phyloP scores from a whole-genome alignment of 2,113 vertebrate species.

The Sturnus vulgaris region DNA sequence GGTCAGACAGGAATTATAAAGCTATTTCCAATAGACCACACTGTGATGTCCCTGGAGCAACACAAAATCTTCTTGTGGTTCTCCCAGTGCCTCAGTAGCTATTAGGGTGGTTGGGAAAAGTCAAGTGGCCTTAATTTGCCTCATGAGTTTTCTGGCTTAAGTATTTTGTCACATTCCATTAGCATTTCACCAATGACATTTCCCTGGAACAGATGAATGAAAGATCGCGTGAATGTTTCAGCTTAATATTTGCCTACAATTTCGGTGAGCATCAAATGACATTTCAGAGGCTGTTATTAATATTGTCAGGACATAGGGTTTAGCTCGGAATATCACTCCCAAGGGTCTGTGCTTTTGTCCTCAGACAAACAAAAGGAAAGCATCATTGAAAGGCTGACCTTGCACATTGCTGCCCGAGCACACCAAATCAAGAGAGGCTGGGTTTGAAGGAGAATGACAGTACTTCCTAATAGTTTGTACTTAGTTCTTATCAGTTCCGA shows the following conservation, averaged over 20 bases:
- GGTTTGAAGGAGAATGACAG: background rate
- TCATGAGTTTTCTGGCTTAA: conserved; percentile 19
- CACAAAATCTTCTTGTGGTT: background rate
- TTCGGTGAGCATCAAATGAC: background rate
- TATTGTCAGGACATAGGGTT: background rate
- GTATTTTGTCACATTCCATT: conserved; percentile 40
- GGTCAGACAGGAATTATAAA: background rate
- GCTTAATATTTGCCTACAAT: background rate
- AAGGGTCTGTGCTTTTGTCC: background rate
- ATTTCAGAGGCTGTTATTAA: background rate
- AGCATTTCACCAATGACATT: conserved; percentile 24
- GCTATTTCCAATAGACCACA: background rate
- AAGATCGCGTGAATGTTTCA: background rate
- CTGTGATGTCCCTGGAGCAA: background rate
- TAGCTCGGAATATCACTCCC: background rate
- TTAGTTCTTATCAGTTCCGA: background rate
- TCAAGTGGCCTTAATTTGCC: conserved; percentile 37
- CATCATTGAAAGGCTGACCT: background rate
- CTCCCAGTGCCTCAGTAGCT: background rate
- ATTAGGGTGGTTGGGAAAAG: background rate
- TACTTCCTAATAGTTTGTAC: background rate
- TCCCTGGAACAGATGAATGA: background rate
- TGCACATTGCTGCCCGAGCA: background rate
- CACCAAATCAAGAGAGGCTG: background rate
- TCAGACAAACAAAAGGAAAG: background rate